Evolutionary conservation across 2,888 invertebrate genomes (phyloP).

Genomic region (Sipha maydis): DNA sequence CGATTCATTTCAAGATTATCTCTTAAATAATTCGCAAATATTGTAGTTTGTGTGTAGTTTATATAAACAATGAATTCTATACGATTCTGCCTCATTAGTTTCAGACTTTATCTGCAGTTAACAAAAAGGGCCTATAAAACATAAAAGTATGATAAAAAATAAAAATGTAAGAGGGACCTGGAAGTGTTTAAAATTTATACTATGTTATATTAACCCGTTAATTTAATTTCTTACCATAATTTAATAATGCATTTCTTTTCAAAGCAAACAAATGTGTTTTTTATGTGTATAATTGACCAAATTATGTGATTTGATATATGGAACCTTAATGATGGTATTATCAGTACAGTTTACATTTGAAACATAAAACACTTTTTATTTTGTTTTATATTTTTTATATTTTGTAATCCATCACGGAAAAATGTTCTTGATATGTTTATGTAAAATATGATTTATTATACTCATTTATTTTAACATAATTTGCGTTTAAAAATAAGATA

Average conservation of each 20-base stretch:
- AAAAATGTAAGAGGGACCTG: not conserved
- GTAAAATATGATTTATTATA: slow-evolving; percentile 44
- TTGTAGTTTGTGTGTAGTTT: not conserved
- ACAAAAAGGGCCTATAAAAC: not conserved
- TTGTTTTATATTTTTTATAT: slow-evolving; percentile 11
- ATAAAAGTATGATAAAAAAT: not conserved
- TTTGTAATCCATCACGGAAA: slow-evolving; percentile 19
- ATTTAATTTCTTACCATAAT: not conserved
- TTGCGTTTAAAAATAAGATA: slow-evolving; percentile 39
- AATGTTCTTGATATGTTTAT: slow-evolving; percentile 41
- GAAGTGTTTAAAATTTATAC: not conserved
- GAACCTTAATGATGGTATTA: not conserved
- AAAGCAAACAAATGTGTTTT: not conserved
- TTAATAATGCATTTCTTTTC: not conserved
- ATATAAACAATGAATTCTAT: not conserved
- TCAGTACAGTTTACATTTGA: slow-evolving; percentile 16
- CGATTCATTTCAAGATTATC: not conserved
- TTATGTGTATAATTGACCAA: not conserved
- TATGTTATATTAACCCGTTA: not conserved
- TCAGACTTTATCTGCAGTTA: not conserved
- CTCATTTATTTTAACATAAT: slow-evolving; percentile 43
- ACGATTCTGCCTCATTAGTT: not conserved
- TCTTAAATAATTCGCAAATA: not conserved
- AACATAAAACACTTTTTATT: not conserved
- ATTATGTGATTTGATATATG: not conserved